Evolutionary conservation across 2,888 invertebrate species (phyloP), one percentile per base, ranked within the genome.

Genomic region (Chironomus riparius): DNA sequence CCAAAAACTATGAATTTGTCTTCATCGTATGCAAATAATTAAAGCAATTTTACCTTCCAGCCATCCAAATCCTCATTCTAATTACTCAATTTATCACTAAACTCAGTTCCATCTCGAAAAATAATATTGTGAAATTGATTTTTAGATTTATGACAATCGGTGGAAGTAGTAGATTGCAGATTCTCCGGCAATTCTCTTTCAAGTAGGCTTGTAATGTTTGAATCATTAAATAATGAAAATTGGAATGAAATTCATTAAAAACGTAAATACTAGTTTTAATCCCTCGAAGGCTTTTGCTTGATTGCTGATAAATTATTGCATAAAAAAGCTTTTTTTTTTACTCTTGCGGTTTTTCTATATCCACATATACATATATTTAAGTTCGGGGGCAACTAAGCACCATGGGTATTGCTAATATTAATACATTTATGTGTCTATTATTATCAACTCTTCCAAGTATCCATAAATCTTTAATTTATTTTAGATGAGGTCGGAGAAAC

Each of bases 181-280:
- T 72, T 65, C 24, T 65, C 65, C 56, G 56, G 15, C 56, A 56
- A 56, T 65, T 65, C 65, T 65, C 72, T 38, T 62, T 72, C 18
- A 28, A 72, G 62, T 18, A 38, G 72, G 50, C 61, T 62, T 61
- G 72, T 72, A 72, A 61, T 72, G 61, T 72, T 62, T 61, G 72
- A 72, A 50, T 72, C 72, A 72, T 72, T 72, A 72, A 72, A 72
- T 72, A 72, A 72, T 72, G 50, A 62, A 72, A 62, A 38, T 72
- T 56, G n/a, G 38, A 50, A 48, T 70, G 50, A 50, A 72, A 72
- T 61, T 72, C 61, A 72, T 62, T 72, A 72, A 72, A 72, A 72
- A 21, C 61, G 56, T 56, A 47, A 56, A 50, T 56, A 24, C 71
- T 72, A 72, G 72, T 72, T 61, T 62, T 22, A 18, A 62, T 72